Percentiles rank a stretch among this genome's conserved stretches.
These are phyloP conservation scores for Takifugu bimaculatus DNA, from an alignment of 2,113 vertebrate genomes.

Conservation along the genomic window DNA sequence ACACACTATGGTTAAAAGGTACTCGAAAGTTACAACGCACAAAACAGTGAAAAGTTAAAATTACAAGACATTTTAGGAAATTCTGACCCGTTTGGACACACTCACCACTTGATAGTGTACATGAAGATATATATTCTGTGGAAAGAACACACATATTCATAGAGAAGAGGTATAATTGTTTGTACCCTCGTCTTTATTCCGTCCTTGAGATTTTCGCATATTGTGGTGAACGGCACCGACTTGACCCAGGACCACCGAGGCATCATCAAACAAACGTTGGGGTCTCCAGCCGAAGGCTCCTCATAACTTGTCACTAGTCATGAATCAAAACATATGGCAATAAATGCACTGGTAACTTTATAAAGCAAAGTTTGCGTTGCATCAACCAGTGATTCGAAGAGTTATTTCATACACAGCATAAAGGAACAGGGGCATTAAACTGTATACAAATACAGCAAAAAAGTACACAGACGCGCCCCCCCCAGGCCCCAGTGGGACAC, in stretches of 20 bases:
- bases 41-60: slow-evolving; percentile 21
- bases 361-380: too few species aligned
- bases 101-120: slow-evolving; percentile 3
- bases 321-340: slow-evolving; percentile 4
- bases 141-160: slow-evolving; percentile 16
- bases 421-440: too few species aligned
- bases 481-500: too few species aligned
- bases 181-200: slow-evolving; percentile 25
- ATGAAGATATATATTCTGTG: slow-evolving; percentile 10
- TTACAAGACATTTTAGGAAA: slow-evolving; percentile 19
- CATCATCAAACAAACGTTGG: background rate
- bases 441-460: too few species aligned
- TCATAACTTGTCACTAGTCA: slow-evolving; percentile 76
- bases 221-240: slow-evolving; percentile 23
- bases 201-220: slow-evolving; percentile 16
- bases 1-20: slow-evolving; percentile 1
- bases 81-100: slow-evolving; percentile 33
- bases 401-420: too few species aligned
- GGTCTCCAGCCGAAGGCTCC: slow-evolving; percentile 21
- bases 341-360: too few species aligned
- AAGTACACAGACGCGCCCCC: too few species aligned
- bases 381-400: too few species aligned
- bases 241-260: slow-evolving; percentile 14
- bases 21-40: slow-evolving; percentile 14
- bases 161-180: slow-evolving; percentile 18